Evolutionary conservation across 2,888 invertebrate genomes (phyloP), one percentile per base, ranked within the genome.

Genomic region (Maniola hyperantus): DNA sequence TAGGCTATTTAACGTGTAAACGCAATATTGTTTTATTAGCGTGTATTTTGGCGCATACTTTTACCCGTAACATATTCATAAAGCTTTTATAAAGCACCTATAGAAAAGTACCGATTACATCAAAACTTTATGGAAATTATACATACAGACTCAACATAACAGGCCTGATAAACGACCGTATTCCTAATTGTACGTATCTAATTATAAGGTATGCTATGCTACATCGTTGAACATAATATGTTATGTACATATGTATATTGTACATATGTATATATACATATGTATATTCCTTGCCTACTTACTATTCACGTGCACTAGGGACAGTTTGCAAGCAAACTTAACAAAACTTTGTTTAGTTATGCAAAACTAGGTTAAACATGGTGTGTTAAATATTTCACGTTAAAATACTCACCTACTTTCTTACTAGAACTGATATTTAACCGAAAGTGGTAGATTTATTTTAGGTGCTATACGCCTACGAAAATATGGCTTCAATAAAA

Each of bases 281-380:
- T 26, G 26, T 26, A 26, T 55, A 54, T 55, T 44, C 53, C 20
- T 57, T 13, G 63, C 42, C 59, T 60, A 60, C 64, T 44, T 66
- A 65, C 58, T 64, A 68, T 69, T 64, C 51, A 68, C 68, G 26
- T 70, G 34, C 73, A 57, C 74, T 42, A 60, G 73, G 71, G 74
- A 70, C 69, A 67, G 65, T 70, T 66, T 66, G 53, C 65, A 67
- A 71, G 66, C 68, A 63, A 64, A 63, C 64, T 70, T 58, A 67
- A 53, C 58, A 51, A 62, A 62, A 67, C 58, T 68, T 65, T 59
- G 50, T 58, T 51, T 39, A 50, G 51, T 51, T 39, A 48, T 18
- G 64, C 26, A 42, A 39, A 65, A 65, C 48, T 62, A 62, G 62
- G 51, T 62, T 62, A 62, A 62, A 53, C 62, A 62, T 42, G 51